Conservation (phyloP, 1,140 invertebrate species). For the Drosophila nannoptera region DNA sequence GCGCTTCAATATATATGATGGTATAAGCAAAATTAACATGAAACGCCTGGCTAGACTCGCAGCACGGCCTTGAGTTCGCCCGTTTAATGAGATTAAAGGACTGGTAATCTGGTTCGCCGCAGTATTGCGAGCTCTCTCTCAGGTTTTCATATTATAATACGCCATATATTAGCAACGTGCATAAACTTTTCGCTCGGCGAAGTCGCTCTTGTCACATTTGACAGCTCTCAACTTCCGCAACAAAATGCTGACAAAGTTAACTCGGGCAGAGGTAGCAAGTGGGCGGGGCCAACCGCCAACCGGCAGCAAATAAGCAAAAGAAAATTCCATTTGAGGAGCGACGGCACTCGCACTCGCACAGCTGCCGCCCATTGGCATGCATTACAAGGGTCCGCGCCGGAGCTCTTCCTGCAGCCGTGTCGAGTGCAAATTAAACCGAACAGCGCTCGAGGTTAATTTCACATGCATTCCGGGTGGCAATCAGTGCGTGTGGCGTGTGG, state of each 20-base stretch:
- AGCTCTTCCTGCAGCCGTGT: slow-evolving; percentile 51
- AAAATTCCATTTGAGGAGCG: slow-evolving; percentile 71
- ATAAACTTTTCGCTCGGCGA: slow-evolving; percentile 12
- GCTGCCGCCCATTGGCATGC: slow-evolving; percentile 46
- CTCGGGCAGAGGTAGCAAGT: slow-evolving; percentile 13
- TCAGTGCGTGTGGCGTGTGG: slow-evolving; percentile 68
- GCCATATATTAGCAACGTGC: too few relatives aligned
- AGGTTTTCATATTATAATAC: too few relatives aligned
- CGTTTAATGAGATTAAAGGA: too few relatives aligned
- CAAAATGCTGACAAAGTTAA: slow-evolving; percentile 56
- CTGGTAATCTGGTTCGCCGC: too few relatives aligned
- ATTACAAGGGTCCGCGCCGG: slow-evolving; percentile 23
- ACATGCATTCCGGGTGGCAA: slow-evolving; percentile 73
- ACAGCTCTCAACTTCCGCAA: slow-evolving; percentile 48
- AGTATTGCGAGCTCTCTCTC: too few relatives aligned
- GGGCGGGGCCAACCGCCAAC: slow-evolving; percentile 37
- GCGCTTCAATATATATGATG: slow-evolving; percentile 13
- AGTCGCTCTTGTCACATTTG: slow-evolving; percentile 55
- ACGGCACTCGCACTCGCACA: neutral
- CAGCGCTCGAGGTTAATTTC: slow-evolving; percentile 73
- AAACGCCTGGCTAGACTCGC: too few relatives aligned
- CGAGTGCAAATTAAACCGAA: slow-evolving; percentile 74
- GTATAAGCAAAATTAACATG: too few relatives aligned
- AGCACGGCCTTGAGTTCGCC: too few relatives aligned
- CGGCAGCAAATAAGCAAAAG: slow-evolving; percentile 70